Evolutionary conservation across 2,888 invertebrate species (phyloP).

Genomic region (Epistrophe grossulariae): DNA sequence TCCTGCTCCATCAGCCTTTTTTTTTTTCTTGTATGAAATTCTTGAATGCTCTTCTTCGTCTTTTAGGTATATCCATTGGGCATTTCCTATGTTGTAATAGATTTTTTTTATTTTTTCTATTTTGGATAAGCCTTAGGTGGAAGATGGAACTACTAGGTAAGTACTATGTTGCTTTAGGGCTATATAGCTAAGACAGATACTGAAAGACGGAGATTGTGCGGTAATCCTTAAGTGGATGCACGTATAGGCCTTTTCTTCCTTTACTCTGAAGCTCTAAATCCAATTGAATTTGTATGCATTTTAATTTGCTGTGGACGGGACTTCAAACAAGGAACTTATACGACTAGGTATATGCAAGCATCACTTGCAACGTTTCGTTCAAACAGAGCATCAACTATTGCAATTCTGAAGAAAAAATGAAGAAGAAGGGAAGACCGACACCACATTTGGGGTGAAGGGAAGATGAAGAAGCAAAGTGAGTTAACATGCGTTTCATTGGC

Average conservation of each 20-base stretch:
- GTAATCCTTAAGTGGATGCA: constrained; percentile 60
- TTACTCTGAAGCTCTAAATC: constrained; percentile 28
- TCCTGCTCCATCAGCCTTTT: constrained; percentile 7
- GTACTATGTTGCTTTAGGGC: neutral
- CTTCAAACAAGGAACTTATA: constrained; percentile 44
- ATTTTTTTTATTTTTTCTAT: neutral
- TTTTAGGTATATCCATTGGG: constrained; percentile 47
- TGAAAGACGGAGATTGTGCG: constrained; percentile 21
- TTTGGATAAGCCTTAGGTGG: constrained; percentile 18
- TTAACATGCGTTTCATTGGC: constrained; percentile 55
- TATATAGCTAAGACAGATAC: constrained; percentile 3
- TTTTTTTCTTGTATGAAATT: constrained; percentile 22
- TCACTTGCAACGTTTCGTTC: neutral
- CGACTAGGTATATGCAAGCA: no score
- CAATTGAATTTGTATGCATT: constrained; percentile 53
- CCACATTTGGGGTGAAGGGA: neutral
- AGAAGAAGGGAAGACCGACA: constrained; percentile 6
- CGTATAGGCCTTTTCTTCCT: constrained; percentile 46
- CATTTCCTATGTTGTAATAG: constrained; percentile 53
- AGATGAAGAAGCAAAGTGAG: constrained; percentile 2
- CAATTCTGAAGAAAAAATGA: constrained; percentile 12
- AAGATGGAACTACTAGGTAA: neutral
- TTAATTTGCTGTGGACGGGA: constrained; percentile 48
- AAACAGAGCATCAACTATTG: constrained; percentile 3
- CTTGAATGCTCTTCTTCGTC: constrained; percentile 35